These are phyloP conservation scores for Picathartes gymnocephalus DNA, from an alignment of 2,113 vertebrate genomes.

Conservation along the genomic window DNA sequence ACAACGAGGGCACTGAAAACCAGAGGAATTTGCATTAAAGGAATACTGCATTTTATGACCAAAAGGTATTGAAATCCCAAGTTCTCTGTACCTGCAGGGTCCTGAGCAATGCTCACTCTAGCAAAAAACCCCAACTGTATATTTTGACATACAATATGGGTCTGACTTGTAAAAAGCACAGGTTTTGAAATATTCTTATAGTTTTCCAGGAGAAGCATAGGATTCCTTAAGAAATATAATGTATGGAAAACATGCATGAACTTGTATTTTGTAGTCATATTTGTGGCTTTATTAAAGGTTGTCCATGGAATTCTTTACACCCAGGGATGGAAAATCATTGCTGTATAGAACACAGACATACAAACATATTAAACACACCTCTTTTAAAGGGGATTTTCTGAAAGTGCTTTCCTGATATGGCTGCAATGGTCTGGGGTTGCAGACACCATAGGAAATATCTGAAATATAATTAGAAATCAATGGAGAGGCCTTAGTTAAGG, in stretches of 20 bases:
- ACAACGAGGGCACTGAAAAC: neutral
- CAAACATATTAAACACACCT: neutral
- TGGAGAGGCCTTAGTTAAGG: neutral
- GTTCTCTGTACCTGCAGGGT: neutral
- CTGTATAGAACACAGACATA: neutral
- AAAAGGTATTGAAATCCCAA: neutral
- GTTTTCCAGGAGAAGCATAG: neutral
- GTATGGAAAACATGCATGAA: neutral
- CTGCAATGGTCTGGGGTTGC: neutral
- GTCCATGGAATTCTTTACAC: neutral
- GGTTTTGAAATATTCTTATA: neutral
- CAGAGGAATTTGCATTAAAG: neutral
- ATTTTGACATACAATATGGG: neutral
- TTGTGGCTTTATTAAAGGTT: neutral
- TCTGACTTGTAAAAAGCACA: neutral
- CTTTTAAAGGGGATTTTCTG: neutral
- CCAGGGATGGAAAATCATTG: neutral
- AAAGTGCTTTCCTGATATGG: neutral
- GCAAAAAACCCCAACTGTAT: neutral
- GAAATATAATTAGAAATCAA: neutral
- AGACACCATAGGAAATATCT: neutral
- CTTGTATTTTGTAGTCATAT: neutral
- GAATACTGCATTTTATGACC: neutral
- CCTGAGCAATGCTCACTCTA: neutral
- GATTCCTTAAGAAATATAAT: neutral